A percentile compares a stretch with the other conserved stretches of the same genome.
phyloP scores from a whole-genome alignment of 2,888 invertebrate genomes.

The Agriotes lineatus region DNA sequence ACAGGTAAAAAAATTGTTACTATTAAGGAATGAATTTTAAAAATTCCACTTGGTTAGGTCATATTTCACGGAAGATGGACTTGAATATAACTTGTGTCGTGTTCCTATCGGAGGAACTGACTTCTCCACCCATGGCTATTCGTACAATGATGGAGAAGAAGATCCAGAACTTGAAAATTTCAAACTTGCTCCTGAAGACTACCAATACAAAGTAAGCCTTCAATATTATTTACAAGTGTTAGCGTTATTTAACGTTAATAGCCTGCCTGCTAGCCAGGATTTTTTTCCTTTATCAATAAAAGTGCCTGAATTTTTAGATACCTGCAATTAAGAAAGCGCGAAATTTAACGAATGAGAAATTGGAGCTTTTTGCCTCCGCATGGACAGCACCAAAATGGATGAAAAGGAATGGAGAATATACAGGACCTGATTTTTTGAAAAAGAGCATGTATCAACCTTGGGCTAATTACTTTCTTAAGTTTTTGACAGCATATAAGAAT shows the following conservation, averaged over 20 bases:
- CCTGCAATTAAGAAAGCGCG: slow-evolving; percentile 56
- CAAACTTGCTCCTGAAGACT: slow-evolving; percentile 76
- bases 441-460: slow-evolving; percentile 78
- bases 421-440: slow-evolving; percentile 59
- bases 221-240: too few species aligned
- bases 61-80: slow-evolving; percentile 75
- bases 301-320: slow-evolving; percentile 57
- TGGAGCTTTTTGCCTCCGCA: slow-evolving; percentile 71
- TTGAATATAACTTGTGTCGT: slow-evolving; percentile 83
- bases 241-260: too few species aligned
- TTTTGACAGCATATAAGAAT: slow-evolving; percentile 80
- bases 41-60: slow-evolving; percentile 69
- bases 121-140: slow-evolving; percentile 85
- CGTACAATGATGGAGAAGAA: slow-evolving; percentile 77
- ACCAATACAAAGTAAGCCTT: slow-evolving; percentile 76
- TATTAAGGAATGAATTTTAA: background rate
- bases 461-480: slow-evolving; percentile 85
- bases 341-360: slow-evolving; percentile 49
- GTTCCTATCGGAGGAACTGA: slow-evolving; percentile 89
- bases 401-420: slow-evolving; percentile 64
- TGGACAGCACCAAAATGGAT: slow-evolving; percentile 71
- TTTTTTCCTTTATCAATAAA: background rate
- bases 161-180: slow-evolving; percentile 73
- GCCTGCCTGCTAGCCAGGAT: too few species aligned
- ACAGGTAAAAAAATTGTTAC: slow-evolving; percentile 3